Base-by-base conservation (phyloP, 2,797 vertebrate genomes). In the Danio aesculapii region DNA sequence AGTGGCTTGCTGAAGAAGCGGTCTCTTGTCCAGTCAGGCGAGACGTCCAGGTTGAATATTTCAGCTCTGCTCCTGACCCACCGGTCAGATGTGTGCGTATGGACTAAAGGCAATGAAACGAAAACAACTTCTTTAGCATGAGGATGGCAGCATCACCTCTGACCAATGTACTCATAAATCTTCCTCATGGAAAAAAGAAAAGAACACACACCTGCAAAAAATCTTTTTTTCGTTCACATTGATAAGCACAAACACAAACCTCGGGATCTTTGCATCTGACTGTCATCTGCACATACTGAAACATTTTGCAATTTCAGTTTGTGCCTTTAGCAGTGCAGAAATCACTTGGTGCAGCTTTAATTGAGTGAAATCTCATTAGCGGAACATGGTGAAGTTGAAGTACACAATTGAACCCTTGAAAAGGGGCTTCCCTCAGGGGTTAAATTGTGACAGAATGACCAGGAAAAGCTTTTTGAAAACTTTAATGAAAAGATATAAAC, bases 1-100 rank as follows among this genome's bases (percentile, higher is more conserved):
- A 53, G 70, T 63, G 64, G 53, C 64, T 78, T 75, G 44, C 71
- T 73, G 52, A 79, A 41, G 55, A 79, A 78, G 71, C 62, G 21
- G 55, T 58, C 61, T 83, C 12, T 59, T 58, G 67, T 75, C 30
- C 62, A 75, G 55, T 57, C 63, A 73, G 69, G 52, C 61, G 52
- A 85, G 17, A 67, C 21, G 47, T 78, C 73, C 74, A 62, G 49
- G 58, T 66, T 59, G n/a, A 62, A 68, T 72, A 72, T 41, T 55
- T 77, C 69, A 77, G 61, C 63, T 81, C 67, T 72, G 64, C 50
- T 43, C 43, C 8, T 69, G 75, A 69, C 53, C 21, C 41, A 77
- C 43, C 16, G 43, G 43, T 30, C 63, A 77, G 8, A 49, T 30
- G 30, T 30, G 9, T 67, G 17, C 9, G 16, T 19, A 12, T 30